Base-by-base conservation (phyloP, 2,888 invertebrate genomes). In the Hypselothyrea guttata region DNA sequence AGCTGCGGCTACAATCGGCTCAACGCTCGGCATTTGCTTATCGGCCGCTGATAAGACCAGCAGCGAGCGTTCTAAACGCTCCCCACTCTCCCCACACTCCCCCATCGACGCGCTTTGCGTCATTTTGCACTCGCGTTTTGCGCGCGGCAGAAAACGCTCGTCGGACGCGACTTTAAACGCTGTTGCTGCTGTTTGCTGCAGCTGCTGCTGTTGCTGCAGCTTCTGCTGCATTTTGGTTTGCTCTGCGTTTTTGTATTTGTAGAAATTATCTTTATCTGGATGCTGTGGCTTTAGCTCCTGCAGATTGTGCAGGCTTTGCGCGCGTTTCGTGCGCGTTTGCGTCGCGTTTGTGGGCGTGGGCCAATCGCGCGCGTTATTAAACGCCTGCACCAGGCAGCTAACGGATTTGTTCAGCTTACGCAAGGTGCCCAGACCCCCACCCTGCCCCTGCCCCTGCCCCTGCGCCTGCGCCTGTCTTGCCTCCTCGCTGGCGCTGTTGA, bases 221-320 rank as follows among this genome's bases (percentile, higher is more conserved):
- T 77, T 73, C 22, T 67, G 73, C 49, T 67, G 74, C 62, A 81
- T 77, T 57, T 71, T 82, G 28, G 84, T 71, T 60, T 88, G 88
- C 11, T 87, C 88, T 38, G 90, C 90, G 56, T 88, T 89, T 84
- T 90, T 90, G 70, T 89, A 90, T 66, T 90, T 90, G 60, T 90
- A 89, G 63, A 90, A 90, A 58, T 90, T 90, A 63, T 90, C 90
- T 61, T 86, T 88, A 51, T 86, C 79, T 3, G 75, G 79, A 41
- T 84, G 86, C 28, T 22, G 22, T 5, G 22, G 22, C 12, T 41
- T 33, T 22, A 71, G 18, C 13, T 73, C 71, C 5, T 82, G 71
- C 82, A 89, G 11, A 55, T 89, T 87, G 56, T 88, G 88, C 16
- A 89, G 44, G 27, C 89, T 89, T 15, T 84, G 76, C 1, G 89